Percentiles rank a stretch among this genome's conserved stretches.
phyloP scores from a whole-genome alignment of 2,113 vertebrate genomes.

The Epinephelus fuscoguttatus region DNA sequence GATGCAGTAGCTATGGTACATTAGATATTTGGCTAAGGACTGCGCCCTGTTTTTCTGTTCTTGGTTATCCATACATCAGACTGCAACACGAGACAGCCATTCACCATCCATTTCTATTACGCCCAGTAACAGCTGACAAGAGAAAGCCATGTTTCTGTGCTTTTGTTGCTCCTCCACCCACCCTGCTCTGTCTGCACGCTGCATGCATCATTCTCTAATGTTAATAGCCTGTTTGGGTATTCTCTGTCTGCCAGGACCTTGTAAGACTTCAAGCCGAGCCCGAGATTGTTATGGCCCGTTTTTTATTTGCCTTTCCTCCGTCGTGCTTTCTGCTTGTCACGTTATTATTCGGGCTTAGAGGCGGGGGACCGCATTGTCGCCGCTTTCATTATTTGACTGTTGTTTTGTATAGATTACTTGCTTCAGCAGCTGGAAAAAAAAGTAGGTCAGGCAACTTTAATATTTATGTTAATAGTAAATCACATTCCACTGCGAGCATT shows the following conservation, averaged over 20 bases:
- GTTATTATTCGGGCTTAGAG: slow-evolving; percentile 34
- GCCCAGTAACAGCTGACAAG: background rate
- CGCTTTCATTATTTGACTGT: slow-evolving; percentile 53
- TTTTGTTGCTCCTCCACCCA: background rate
- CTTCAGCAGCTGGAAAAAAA: slow-evolving; percentile 33
- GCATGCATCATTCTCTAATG: slow-evolving; percentile 29
- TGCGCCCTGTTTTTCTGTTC: slow-evolving; percentile 5
- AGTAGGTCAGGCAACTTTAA: slow-evolving; percentile 58
- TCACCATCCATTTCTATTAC: background rate
- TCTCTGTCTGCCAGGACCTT: slow-evolving; percentile 40
- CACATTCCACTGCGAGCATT: background rate
- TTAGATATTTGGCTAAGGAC: slow-evolving; percentile 1
- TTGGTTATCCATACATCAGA: slow-evolving; percentile 10
- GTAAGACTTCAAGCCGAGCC: slow-evolving; percentile 33
- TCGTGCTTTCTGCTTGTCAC: slow-evolving; percentile 21
- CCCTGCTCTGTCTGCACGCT: background rate
- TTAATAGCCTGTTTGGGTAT: slow-evolving; percentile 45
- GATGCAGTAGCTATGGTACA: slow-evolving; percentile 24
- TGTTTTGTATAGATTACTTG: slow-evolving; percentile 55
- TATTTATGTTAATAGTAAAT: slow-evolving; percentile 63
- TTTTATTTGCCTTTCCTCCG: slow-evolving; percentile 11
- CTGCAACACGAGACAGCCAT: background rate
- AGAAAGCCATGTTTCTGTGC: slow-evolving; percentile 11
- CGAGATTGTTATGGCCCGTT: slow-evolving; percentile 18
- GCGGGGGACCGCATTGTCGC: slow-evolving; percentile 19